These are phyloP conservation scores for Noctua janthina DNA, from an alignment of 2,888 invertebrate genomes.

Conservation along the genomic window DNA sequence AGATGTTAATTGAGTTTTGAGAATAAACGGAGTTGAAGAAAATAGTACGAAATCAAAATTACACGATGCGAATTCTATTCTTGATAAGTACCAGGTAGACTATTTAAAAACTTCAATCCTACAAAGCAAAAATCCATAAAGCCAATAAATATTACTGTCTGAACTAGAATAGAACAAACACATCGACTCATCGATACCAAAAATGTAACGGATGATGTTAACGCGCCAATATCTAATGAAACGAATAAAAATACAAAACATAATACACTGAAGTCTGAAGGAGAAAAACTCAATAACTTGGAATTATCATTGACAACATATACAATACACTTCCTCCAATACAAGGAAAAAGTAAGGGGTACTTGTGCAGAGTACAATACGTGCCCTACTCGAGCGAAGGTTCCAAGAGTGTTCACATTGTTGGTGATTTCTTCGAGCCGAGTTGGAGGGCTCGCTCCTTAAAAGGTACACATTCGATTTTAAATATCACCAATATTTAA, in stretches of 20 bases:
- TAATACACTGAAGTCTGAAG: slow-evolving; percentile 46
- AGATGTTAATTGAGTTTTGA: slow-evolving; percentile 15
- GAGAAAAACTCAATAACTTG: slow-evolving; percentile 59
- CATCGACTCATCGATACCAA: neutral
- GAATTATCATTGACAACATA: slow-evolving; percentile 69
- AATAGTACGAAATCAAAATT: neutral
- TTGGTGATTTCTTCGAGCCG: slow-evolving; percentile 67
- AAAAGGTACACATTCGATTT: slow-evolving; percentile 61
- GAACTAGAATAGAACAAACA: slow-evolving; percentile 10
- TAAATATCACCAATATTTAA: slow-evolving; percentile 43
- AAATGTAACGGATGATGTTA: slow-evolving; percentile 26
- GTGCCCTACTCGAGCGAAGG: slow-evolving; percentile 71
- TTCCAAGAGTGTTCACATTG: slow-evolving; percentile 71
- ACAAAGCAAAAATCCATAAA: neutral
- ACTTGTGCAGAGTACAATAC: slow-evolving; percentile 72
- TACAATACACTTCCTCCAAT: slow-evolving; percentile 67
- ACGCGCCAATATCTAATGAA: slow-evolving; percentile 11
- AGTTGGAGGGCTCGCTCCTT: slow-evolving; percentile 62
- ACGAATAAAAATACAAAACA: slow-evolving; percentile 47
- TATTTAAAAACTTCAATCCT: neutral
- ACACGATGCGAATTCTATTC: neutral
- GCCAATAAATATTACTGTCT: neutral
- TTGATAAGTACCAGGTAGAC: neutral
- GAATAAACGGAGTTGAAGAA: neutral
- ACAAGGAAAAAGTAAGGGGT: slow-evolving; percentile 69